These are phyloP conservation scores for Cyclina sinensis DNA, from an alignment of 1,140 invertebrate species.

Conservation along the genomic window DNA sequence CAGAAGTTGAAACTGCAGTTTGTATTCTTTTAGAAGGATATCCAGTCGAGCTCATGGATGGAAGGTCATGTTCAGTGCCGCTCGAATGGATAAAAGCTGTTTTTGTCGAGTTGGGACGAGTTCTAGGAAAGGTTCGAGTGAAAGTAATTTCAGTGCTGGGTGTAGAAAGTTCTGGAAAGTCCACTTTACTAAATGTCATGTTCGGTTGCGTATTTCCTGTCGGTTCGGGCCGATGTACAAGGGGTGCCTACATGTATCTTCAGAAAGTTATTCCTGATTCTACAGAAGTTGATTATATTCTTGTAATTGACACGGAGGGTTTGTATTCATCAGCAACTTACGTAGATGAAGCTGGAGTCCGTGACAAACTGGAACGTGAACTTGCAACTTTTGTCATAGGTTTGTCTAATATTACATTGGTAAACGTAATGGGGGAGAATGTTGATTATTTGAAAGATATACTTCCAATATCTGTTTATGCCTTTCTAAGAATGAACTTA, in stretches of 20 bases:
- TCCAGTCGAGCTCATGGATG: not conserved
- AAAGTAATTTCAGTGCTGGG: not conserved
- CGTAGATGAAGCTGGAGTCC: not conserved
- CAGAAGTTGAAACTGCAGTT: not conserved
- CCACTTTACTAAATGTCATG: not conserved
- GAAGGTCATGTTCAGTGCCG: not conserved
- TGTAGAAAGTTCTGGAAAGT: not conserved
- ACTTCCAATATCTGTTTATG: constrained; percentile 63
- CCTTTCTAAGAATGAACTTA: constrained; percentile 59
- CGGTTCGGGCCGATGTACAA: not conserved
- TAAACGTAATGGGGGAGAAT: constrained; percentile 57
- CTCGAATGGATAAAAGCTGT: not conserved
- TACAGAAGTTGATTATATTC: not conserved
- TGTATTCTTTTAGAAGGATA: not conserved
- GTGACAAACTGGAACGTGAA: constrained; percentile 47
- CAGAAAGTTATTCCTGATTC: not conserved
- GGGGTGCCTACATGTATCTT: not conserved
- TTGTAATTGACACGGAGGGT: constrained; percentile 56
- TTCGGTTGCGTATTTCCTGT: not conserved
- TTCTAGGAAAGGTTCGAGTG: not conserved
- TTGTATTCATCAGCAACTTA: constrained; percentile 42
- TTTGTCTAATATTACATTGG: constrained; percentile 52
- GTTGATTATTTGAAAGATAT: constrained; percentile 55
- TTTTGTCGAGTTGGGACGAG: not conserved
- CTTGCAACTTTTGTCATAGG: constrained; percentile 63